These are phyloP conservation scores for Dynastes maya DNA, from an alignment of 2,888 invertebrate genomes.

Conservation along the genomic window DNA sequence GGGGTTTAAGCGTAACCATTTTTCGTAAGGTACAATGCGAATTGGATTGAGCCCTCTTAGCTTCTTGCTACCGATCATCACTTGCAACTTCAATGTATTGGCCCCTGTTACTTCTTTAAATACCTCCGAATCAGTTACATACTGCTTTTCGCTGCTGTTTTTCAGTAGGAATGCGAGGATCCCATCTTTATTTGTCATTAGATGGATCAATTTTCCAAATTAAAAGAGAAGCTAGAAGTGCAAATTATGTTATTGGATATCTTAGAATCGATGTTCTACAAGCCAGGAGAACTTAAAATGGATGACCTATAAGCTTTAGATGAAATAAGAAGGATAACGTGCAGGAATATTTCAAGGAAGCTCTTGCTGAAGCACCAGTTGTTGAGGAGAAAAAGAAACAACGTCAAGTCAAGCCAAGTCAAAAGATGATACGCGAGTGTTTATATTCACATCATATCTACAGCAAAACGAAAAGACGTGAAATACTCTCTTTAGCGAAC, in stretches of 20 bases:
- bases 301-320: slow-evolving; percentile 74
- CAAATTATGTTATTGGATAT: slow-evolving; percentile 88
- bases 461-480: slow-evolving; percentile 86
- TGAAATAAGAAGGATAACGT: slow-evolving; percentile 79
- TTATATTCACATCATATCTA: slow-evolving; percentile 96
- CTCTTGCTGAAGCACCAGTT: slow-evolving; percentile 52
- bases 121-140: slow-evolving; percentile 69
- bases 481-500: slow-evolving; percentile 81
- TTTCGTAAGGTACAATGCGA: slow-evolving; percentile 66
- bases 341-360: slow-evolving; percentile 63
- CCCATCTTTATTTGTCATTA: slow-evolving; percentile 64
- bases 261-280: slow-evolving; percentile 86
- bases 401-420: slow-evolving; percentile 50
- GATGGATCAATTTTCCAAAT: slow-evolving; percentile 42
- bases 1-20: slow-evolving; percentile 49
- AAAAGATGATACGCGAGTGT: slow-evolving; percentile 81
- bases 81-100: slow-evolving; percentile 70
- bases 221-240: slow-evolving; percentile 67
- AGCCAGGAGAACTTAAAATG: slow-evolving; percentile 81
- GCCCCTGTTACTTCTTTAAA: slow-evolving; percentile 70
- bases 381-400: slow-evolving; percentile 53
- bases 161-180: slow-evolving; percentile 71
- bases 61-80: slow-evolving; percentile 69
- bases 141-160: slow-evolving; percentile 67
- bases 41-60: slow-evolving; percentile 70